Evolutionary conservation across 2,797 vertebrate genomes (phyloP).

Genomic region (Pitangus sulphuratus): DNA sequence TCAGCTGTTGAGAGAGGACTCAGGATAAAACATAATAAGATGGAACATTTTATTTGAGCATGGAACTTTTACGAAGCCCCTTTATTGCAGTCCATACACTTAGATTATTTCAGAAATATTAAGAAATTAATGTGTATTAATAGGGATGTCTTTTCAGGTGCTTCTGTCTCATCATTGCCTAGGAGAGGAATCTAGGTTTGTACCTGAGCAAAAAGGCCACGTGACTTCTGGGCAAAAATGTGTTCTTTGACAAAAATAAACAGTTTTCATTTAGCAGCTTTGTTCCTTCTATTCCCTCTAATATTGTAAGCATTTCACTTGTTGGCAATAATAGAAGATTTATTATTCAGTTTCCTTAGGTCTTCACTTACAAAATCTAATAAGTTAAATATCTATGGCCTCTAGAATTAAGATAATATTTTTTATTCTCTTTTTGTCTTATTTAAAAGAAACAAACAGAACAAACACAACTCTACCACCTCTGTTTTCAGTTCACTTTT

Average conservation of each 20-base stretch:
- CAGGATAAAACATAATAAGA: background rate
- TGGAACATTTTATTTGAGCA: background rate
- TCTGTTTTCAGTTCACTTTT: background rate
- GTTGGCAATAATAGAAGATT: background rate
- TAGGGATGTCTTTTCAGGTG: background rate
- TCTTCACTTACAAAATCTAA: background rate
- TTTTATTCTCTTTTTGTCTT: background rate
- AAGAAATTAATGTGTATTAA: background rate
- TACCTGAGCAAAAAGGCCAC: rapidly evolving
- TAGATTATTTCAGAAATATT: background rate
- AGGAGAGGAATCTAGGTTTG: background rate
- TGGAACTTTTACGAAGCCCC: background rate
- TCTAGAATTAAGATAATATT: background rate
- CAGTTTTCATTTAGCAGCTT: background rate
- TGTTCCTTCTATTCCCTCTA: background rate
- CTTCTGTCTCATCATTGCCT: background rate
- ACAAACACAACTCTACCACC: background rate
- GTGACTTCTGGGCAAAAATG: background rate
- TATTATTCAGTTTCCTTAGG: background rate
- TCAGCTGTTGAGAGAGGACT: background rate
- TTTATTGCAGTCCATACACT: background rate
- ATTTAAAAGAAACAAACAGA: background rate
- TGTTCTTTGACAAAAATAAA: background rate
- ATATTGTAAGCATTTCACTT: background rate
- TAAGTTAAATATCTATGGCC: background rate